Conservation (phyloP, 1,140 invertebrate species). For the Gonioctena quinquepunctata region DNA sequence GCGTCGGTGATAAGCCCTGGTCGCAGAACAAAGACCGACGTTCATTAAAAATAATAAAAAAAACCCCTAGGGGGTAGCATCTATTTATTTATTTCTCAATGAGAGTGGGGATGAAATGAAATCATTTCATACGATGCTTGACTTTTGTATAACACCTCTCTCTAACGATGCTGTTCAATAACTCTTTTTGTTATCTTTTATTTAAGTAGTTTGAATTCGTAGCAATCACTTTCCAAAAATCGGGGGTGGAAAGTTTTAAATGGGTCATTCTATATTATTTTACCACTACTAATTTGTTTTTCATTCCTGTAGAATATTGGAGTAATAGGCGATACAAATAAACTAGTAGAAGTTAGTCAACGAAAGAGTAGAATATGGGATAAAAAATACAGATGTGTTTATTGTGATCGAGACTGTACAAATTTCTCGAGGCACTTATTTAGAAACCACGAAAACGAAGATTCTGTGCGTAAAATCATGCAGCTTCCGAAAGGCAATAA, state of each 20-base stretch:
- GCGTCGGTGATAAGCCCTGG: too few species aligned
- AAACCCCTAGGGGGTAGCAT: background rate
- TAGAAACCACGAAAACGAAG: conserved; percentile 21
- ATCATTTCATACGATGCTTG: background rate
- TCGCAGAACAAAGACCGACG: too few species aligned
- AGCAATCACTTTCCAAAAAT: background rate
- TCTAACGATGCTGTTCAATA: background rate
- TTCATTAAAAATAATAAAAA: too few species aligned
- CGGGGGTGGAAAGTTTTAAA: background rate
- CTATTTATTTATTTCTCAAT: background rate
- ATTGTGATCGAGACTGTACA: conserved; percentile 18
- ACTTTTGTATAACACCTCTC: background rate
- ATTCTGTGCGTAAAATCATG: conserved; percentile 17
- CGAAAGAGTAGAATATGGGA: conserved; percentile 16
- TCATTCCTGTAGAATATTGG: background rate
- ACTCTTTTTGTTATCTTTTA: background rate
- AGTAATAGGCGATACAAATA: conserved; percentile 2
- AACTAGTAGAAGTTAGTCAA: conserved; percentile 8
- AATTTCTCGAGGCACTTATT: conserved; percentile 26
- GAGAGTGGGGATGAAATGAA: background rate
- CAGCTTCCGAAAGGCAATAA: conserved; percentile 9
- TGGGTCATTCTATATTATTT: background rate
- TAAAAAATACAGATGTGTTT: conserved; percentile 21
- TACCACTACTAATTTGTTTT: background rate
- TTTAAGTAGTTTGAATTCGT: background rate